Evolutionary conservation across 92 coral and sea anemone species (phyloP).

Genomic region (Porites divaricata): DNA sequence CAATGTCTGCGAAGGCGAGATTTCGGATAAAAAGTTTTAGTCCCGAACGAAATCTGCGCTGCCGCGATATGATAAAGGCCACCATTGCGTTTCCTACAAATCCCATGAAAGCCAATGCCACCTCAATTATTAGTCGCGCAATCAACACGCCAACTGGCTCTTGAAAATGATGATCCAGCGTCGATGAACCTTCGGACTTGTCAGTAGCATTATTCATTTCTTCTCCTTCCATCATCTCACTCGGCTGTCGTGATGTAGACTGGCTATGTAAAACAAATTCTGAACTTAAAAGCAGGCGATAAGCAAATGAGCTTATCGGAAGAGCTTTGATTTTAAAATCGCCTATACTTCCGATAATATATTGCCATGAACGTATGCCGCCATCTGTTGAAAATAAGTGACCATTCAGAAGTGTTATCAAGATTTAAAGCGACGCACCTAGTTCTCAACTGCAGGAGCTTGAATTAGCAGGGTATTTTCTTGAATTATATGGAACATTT

Average conservation of each 20-base stretch:
- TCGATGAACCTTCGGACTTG: background rate
- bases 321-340: background rate
- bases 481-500: slow-evolving; percentile 1
- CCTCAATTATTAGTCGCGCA: slow-evolving; percentile 58
- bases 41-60: slow-evolving; percentile 57
- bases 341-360: background rate
- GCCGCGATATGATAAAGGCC: slow-evolving; percentile 52
- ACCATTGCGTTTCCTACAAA: slow-evolving; percentile 76
- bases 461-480: background rate
- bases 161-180: slow-evolving; percentile 13
- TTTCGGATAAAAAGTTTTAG: slow-evolving; percentile 70
- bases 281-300: background rate
- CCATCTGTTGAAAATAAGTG: background rate
- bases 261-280: no score
- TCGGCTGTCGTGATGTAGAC: background rate
- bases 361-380: background rate
- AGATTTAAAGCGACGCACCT: background rate
- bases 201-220: background rate
- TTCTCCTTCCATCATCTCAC: slow-evolving; percentile 9
- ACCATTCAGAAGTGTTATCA: background rate
- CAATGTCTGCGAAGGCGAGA: slow-evolving; percentile 92
- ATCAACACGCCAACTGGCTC: slow-evolving; percentile 64
- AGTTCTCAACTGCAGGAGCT: background rate
- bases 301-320: background rate
- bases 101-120: slow-evolving; percentile 74